phyloP scores from a whole-genome alignment of 2,113 vertebrate genomes.

The Aspidoscelis tigris region DNA sequence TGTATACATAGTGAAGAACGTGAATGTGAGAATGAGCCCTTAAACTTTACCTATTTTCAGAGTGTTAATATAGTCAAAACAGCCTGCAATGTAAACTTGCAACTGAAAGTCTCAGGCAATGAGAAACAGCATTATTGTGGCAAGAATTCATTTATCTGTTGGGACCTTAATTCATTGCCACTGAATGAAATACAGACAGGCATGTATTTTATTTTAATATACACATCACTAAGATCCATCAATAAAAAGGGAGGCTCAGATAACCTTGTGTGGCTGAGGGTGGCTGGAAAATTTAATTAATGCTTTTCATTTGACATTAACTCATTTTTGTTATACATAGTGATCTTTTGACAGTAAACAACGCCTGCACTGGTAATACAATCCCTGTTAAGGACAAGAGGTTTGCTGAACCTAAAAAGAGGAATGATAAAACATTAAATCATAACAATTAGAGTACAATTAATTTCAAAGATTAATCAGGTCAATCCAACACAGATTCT shows the following conservation, averaged over 20 bases:
- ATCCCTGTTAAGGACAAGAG: slow-evolving; percentile 1
- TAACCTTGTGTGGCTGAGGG: slow-evolving; percentile 50
- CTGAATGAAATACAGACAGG: slow-evolving; percentile 49
- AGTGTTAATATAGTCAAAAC: slow-evolving; percentile 51
- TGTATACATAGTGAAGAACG: background rate
- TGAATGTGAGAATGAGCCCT: slow-evolving; percentile 2
- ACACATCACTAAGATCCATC: slow-evolving; percentile 49
- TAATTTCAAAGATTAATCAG: background rate
- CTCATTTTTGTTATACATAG: background rate
- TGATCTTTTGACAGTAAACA: background rate
- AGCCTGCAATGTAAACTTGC: slow-evolving; percentile 61
- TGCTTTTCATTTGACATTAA: slow-evolving; percentile 56
- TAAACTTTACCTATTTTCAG: slow-evolving; percentile 67
- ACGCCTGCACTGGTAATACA: background rate
- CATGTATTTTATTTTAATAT: slow-evolving; percentile 69
- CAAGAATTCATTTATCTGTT: slow-evolving; percentile 69
- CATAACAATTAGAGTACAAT: background rate
- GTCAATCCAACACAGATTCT: background rate
- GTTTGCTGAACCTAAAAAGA: slow-evolving; percentile 6
- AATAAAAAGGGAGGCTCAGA: slow-evolving; percentile 67
- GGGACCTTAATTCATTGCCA: slow-evolving; percentile 69
- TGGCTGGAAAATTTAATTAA: slow-evolving; percentile 50
- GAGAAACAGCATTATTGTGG: slow-evolving; percentile 67
- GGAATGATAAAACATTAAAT: background rate
- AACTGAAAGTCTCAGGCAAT: slow-evolving; percentile 57